phyloP scores from a whole-genome alignment of 2,113 vertebrate genomes.

The Paratilapia polleni region DNA sequence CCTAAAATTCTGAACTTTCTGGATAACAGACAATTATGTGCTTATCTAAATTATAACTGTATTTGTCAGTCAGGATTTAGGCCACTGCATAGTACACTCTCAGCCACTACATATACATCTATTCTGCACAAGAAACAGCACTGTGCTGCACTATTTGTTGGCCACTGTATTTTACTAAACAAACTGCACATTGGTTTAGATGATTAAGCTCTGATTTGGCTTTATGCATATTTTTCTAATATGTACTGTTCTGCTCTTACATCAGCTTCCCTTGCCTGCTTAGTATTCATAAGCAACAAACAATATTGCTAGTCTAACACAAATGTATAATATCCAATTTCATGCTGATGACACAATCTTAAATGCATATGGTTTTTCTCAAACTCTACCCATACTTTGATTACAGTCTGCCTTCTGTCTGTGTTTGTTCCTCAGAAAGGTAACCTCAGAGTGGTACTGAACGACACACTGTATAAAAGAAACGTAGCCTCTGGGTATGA shows the following conservation, averaged over 20 bases:
- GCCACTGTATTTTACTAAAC: background rate
- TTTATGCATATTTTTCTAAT: background rate
- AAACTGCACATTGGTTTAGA: background rate
- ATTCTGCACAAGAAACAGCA: no score
- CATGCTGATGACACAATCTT: no score
- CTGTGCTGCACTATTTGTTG: no score
- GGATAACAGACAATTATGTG: background rate
- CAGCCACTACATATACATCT: background rate
- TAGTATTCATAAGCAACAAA: background rate
- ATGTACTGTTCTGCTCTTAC: background rate
- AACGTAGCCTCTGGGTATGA: background rate
- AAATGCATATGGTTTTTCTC: no score
- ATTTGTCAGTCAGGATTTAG: background rate
- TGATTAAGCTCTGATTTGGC: background rate
- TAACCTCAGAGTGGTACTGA: background rate
- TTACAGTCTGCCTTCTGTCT: background rate
- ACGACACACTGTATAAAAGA: background rate
- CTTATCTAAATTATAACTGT: background rate
- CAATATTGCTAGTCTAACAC: background rate
- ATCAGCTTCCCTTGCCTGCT: background rate
- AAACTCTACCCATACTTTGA: background rate
- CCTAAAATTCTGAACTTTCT: background rate
- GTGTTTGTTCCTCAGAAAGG: background rate
- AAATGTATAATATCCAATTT: background rate
- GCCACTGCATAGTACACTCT: background rate